Evolutionary conservation across 1,140 invertebrate genomes (phyloP).

Genomic region (Medauroidea extradentata): DNA sequence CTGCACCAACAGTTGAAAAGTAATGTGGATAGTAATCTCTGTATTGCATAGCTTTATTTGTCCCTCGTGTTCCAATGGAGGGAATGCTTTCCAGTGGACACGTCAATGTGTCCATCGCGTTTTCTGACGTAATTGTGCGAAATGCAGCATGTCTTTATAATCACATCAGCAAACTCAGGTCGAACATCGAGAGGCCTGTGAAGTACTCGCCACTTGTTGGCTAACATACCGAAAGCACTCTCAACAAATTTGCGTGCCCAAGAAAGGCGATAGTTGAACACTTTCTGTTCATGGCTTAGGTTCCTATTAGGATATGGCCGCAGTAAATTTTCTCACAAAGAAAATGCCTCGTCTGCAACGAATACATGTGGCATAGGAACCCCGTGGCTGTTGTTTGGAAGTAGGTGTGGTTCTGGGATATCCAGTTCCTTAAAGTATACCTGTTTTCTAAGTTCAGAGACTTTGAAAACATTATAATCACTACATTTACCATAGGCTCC

Average conservation of each 20-base stretch:
- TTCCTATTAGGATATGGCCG: conserved; percentile 38
- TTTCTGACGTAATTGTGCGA: conserved; percentile 38
- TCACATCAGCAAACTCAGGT: conserved; percentile 28
- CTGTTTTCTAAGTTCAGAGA: too few relatives aligned
- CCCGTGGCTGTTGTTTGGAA: background rate
- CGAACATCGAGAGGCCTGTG: conserved; percentile 34
- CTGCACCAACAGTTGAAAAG: too few relatives aligned
- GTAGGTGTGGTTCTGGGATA: background rate
- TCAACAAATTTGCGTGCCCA: conserved; percentile 35
- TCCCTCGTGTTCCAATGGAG: too few relatives aligned
- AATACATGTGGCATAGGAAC: background rate
- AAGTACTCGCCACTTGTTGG: conserved; percentile 39
- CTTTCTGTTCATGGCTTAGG: conserved; percentile 30
- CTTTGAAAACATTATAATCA: too few relatives aligned
- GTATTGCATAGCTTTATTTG: too few relatives aligned
- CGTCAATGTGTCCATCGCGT: conserved; percentile 32
- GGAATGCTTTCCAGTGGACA: too few relatives aligned
- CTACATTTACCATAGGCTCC: conserved; percentile 26
- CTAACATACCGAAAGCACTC: conserved; percentile 35
- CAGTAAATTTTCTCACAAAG: conserved; percentile 40
- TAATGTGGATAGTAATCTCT: too few relatives aligned
- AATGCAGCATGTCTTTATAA: conserved; percentile 35
- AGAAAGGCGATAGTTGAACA: conserved; percentile 40
- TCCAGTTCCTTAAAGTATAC: background rate
- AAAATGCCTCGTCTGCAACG: conserved; percentile 45